Base-by-base conservation (phyloP, 2,113 vertebrate genomes). In the Toxotes jaculatrix region DNA sequence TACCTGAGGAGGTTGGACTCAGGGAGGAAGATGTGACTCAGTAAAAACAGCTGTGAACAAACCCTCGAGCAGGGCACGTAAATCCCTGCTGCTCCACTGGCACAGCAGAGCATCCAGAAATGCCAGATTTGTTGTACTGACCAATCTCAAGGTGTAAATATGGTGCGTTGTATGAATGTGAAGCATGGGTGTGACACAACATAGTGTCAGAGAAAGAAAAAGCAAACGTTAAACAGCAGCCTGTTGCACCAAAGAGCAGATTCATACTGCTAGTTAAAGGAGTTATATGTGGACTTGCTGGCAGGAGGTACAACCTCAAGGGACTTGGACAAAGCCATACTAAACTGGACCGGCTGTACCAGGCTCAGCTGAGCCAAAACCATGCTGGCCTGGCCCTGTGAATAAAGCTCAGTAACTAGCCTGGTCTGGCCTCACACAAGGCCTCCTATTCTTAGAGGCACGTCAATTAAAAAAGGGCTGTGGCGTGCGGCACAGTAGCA, bases 361-460 rank as follows among this genome's bases (percentile, higher is more conserved):
- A 60, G 81, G 63, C 76, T 51, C 2, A 11, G 56, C 40, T 0
- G 68, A 79, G 86, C 86, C 86, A 88, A 90, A 88, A 64, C 87
- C 90, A 84, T 49, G 80, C 80, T 80, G 82, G 74, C 69, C 83
- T 80, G 90, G 79, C 82, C 72, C 38, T 2, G 59, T n/a, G 79
- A 87, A 78, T 75, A 76, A 77, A 87, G 85, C 75, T 68, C 82
- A 43, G 64, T 68, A 19, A 57, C 79, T 77, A 57, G 79, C 79
- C 83, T 78, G 83, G 56, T 65, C 82, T 77, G 79, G 83, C 65
- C 73, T 66, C 51, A 86, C 77, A 80, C 78, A 79, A 59, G 62
- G 63, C 42, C 65, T 77, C 79, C 86, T 92, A 89, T 91, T 87
- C 82, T 90, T 86, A 87, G 86, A 86, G 31, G 19, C n/a, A 21